Evolutionary conservation across 2,888 invertebrate species (phyloP).

Genomic region (Blastobasis adustella): DNA sequence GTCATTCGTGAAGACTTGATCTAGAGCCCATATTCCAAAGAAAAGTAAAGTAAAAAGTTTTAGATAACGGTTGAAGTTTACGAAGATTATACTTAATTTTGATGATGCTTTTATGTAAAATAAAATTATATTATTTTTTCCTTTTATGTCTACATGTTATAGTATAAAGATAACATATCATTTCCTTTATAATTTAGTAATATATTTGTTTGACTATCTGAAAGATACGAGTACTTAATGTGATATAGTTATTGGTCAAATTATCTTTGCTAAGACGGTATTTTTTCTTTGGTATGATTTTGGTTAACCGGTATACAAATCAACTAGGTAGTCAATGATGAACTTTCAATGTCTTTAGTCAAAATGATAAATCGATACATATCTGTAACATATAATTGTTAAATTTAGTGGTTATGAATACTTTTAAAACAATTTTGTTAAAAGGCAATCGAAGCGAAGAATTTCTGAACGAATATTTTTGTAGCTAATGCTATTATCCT

Average conservation of each 20-base stretch:
- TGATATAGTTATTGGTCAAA: no score
- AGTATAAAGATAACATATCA: neutral
- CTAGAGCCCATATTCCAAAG: slow-evolving; percentile 22
- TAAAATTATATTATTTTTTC: no score
- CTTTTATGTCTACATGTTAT: neutral
- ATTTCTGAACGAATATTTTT: slow-evolving; percentile 5
- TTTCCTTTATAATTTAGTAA: slow-evolving; percentile 1
- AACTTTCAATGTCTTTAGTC: slow-evolving; percentile 26
- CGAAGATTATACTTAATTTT: no score
- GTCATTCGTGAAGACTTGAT: slow-evolving; percentile 53
- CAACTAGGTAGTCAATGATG: slow-evolving; percentile 24
- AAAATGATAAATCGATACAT: slow-evolving; percentile 39
- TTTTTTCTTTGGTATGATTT: no score
- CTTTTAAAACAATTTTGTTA: neutral
- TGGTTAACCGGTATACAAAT: slow-evolving; percentile 2
- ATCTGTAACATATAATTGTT: slow-evolving; percentile 25
- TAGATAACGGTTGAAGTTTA: no score
- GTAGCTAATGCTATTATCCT: slow-evolving; percentile 7
- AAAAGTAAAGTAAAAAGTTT: no score
- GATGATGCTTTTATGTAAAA: no score
- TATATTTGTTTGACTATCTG: neutral
- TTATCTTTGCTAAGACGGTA: no score
- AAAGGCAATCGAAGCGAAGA: neutral
- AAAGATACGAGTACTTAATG: neutral
- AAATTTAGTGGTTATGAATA: neutral